phyloP scores from a whole-genome alignment of 2,888 invertebrate species.

The Nematopogon swammerdamellus region DNA sequence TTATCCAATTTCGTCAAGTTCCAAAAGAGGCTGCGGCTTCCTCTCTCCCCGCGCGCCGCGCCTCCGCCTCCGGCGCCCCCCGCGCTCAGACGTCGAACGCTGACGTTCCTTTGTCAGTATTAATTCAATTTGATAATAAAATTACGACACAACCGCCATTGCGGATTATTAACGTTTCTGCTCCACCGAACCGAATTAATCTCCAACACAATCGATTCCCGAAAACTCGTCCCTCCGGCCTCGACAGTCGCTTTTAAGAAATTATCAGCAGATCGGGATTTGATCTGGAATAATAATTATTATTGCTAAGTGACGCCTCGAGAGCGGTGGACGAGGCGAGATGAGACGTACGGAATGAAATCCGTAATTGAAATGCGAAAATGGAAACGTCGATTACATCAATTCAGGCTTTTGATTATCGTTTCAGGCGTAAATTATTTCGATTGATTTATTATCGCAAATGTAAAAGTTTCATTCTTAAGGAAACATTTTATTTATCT shows the following conservation, averaged over 20 bases:
- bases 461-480: no score
- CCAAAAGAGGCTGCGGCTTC: background rate
- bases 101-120: background rate
- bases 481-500: no score
- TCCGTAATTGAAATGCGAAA: background rate
- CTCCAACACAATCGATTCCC: background rate
- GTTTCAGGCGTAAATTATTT: no score
- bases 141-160: background rate
- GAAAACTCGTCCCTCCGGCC: background rate
- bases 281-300: background rate
- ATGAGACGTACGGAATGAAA: background rate
- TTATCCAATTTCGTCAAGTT: background rate
- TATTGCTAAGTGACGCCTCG: background rate
- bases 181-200: background rate
- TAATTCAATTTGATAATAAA: background rate
- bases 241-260: background rate
- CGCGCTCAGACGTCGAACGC: background rate
- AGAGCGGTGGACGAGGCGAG: background rate
- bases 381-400: background rate
- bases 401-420: no score
- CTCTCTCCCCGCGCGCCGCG: no score
- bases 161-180: background rate
- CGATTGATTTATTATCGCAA: no score
- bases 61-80: no score
- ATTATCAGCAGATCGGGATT: background rate